These are phyloP conservation scores for Acanthurus lineatus DNA, from an alignment of 2,797 vertebrate genomes.

Conservation along the genomic window DNA sequence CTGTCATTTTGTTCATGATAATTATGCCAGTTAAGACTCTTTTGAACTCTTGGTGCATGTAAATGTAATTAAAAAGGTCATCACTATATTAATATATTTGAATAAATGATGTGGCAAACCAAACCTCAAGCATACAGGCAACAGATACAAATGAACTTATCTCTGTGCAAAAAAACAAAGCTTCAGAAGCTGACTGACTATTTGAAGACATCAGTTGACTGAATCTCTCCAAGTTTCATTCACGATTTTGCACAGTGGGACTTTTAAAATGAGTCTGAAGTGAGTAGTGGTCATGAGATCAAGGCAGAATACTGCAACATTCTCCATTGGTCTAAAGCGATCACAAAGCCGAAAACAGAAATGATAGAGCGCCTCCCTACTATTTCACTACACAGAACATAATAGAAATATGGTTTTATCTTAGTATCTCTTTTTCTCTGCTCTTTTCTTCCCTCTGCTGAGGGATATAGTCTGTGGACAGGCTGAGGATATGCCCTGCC, in stretches of 20 bases:
- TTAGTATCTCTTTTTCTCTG: constrained; percentile 1
- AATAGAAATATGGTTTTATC: constrained; percentile 38
- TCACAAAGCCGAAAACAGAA: constrained; percentile 20
- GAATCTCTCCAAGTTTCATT: neutral
- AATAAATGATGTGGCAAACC: neutral
- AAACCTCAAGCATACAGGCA: neutral
- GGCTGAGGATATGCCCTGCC: constrained; percentile 30
- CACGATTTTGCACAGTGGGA: neutral
- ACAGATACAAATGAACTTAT: neutral
- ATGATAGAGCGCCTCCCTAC: constrained; percentile 6
- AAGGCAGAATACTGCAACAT: constrained; percentile 2
- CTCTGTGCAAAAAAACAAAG: too few species aligned
- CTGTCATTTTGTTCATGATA: too few species aligned
- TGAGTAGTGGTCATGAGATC: neutral
- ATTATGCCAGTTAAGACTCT: too few species aligned
- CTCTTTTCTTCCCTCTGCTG: constrained; percentile 9
- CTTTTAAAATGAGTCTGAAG: neutral
- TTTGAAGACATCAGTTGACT: neutral
- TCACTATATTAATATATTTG: neutral
- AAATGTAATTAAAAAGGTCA: too few species aligned
- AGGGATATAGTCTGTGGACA: constrained; percentile 39
- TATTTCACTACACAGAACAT: constrained; percentile 11
- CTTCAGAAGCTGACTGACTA: too few species aligned
- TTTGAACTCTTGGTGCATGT: too few species aligned
- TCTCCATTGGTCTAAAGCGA: constrained; percentile 14